phyloP scores from a whole-genome alignment of 2,888 invertebrate species.

The Synergus umbraculus region DNA sequence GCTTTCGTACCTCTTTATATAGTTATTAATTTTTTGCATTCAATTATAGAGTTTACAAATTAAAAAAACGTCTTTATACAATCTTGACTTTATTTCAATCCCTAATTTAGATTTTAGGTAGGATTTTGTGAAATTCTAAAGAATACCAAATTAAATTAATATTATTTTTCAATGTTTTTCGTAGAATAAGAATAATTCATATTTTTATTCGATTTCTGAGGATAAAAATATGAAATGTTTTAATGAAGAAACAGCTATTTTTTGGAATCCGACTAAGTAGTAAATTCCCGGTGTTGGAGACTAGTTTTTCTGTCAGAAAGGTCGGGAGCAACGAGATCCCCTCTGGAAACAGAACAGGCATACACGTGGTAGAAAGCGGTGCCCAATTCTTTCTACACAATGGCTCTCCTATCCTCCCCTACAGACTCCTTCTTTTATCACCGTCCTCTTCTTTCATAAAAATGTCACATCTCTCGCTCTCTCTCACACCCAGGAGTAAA shows the following conservation, averaged over 20 bases:
- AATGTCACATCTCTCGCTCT: neutral
- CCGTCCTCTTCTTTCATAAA: constrained; percentile 1
- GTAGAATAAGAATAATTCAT: no score
- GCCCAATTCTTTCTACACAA: constrained; percentile 69
- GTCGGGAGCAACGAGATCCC: constrained; percentile 60
- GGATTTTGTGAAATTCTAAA: no score
- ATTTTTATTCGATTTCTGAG: no score
- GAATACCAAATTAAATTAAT: no score
- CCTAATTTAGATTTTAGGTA: no score
- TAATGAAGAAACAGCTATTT: neutral
- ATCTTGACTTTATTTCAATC: neutral
- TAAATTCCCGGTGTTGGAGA: neutral
- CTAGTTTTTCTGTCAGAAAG: constrained; percentile 47
- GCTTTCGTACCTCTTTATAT: constrained; percentile 67
- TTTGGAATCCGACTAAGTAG: neutral
- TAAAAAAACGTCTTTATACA: constrained; percentile 65
- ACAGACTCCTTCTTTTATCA: constrained; percentile 20
- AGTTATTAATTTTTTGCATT: constrained; percentile 66
- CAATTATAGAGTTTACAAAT: constrained; percentile 61
- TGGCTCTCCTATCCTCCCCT: constrained; percentile 53
- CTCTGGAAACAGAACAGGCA: constrained; percentile 58
- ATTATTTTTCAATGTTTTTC: no score
- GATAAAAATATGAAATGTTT: neutral
- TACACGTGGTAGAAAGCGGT: constrained; percentile 55
- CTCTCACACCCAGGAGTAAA: constrained; percentile 13